phyloP scores from a whole-genome alignment of 2,113 vertebrate species.

The Polypterus senegalus region DNA sequence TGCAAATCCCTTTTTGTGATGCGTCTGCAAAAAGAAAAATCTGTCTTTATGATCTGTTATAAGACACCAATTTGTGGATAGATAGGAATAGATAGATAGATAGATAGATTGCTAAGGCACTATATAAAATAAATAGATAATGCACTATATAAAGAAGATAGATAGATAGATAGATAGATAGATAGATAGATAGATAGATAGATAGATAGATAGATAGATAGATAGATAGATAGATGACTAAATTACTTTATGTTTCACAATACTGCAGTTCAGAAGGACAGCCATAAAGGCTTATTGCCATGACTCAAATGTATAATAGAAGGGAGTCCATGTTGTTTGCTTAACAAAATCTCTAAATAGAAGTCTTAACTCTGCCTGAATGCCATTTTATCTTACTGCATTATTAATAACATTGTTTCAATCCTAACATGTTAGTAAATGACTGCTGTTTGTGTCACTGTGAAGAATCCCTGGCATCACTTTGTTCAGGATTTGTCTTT shows the following conservation, averaged over 20 bases:
- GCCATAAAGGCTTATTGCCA: background rate
- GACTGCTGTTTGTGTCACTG: too few relatives aligned
- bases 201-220: slow-evolving; percentile 7
- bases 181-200: slow-evolving; percentile 12
- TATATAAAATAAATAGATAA: slow-evolving; percentile 9
- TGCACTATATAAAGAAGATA: too few relatives aligned
- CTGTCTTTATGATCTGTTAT: slow-evolving; percentile 38
- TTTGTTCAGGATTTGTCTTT: background rate
- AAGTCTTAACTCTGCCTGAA: too few relatives aligned
- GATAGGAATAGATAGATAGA: slow-evolving; percentile 13
- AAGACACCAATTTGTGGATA: slow-evolving; percentile 11
- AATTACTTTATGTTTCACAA: too few relatives aligned
- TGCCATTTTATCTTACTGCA: background rate
- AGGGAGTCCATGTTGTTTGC: too few relatives aligned
- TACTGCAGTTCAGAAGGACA: background rate
- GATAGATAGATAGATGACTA: background rate
- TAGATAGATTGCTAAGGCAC: background rate
- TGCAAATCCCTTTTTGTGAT: slow-evolving; percentile 35
- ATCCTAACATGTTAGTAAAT: too few relatives aligned
- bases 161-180: slow-evolving; percentile 10
- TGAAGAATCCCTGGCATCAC: too few relatives aligned
- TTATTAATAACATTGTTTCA: background rate
- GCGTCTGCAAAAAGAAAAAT: slow-evolving; percentile 41
- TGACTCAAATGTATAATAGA: background rate
- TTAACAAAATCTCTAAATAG: too few relatives aligned